Base-by-base conservation (phyloP, 2,113 vertebrate genomes). In the Xyliphius kryptos region DNA sequence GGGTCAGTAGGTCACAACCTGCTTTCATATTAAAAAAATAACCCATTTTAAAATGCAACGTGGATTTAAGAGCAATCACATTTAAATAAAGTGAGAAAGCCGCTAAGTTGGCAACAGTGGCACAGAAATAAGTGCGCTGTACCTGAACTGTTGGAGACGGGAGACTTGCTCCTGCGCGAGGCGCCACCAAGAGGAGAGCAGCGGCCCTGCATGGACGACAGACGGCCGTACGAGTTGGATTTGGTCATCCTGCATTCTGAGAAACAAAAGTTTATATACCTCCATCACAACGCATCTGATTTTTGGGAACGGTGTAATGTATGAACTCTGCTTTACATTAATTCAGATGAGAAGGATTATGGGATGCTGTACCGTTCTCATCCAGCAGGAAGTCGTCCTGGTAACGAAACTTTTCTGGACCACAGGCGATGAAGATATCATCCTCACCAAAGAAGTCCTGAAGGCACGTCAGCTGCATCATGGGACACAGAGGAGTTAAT, bases 361-460 rank as follows among this genome's bases (percentile, higher is more conserved):
- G 13, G 1, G 47, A 0, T 50, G 16, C 16, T 79, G 72, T 82
- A 97, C 96, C 96, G 77, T 78, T 91, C 81, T 97, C 93, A 89
- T 99, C 94, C 86, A 99, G 83, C 74, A 95, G 90, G 83, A 99
- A 98, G 80, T 99, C 96, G 82, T 99, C 95, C 76, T 97, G 95
- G 82, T 99, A 98, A 75, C 96, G 94, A 79, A 98, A 98, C 83
- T 99, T 99, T 86, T 98, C 96, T 21, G 96, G 94, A 72, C 96
- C 96, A 76, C 96, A 99, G 57, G 96, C 96, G 81, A 99, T 89
- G 85, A 99, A 99, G 80, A 99, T 97, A 75, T 99, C 95, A 79
- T 99, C 96, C 0, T 98, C 94, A 0, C 90, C 92, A 78, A 97
- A 99, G 79, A 99, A 96, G 86, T 99, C 96, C 83, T 95, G 93